Conservation (phyloP, 2,113 vertebrate genomes). For the Ctenodactylus gundi region DNA sequence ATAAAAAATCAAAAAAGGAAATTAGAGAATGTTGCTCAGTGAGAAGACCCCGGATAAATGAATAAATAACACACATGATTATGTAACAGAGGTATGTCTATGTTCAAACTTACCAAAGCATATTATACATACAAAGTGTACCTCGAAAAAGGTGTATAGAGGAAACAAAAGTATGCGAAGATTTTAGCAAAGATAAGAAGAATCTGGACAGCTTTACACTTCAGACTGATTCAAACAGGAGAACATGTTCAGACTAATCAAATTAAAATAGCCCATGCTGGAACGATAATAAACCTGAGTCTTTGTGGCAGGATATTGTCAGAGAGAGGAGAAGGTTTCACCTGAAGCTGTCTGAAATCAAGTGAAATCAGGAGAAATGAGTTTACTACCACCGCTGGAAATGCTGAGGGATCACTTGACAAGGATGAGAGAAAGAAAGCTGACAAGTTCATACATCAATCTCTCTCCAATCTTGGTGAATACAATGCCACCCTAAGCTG, state of each 20-base stretch:
- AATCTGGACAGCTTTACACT: not conserved
- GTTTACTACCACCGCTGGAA: not conserved
- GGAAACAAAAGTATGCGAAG: not conserved
- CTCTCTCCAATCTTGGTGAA: not conserved
- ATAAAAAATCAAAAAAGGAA: not conserved
- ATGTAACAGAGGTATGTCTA: not conserved
- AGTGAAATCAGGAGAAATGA: no score
- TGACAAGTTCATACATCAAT: not conserved
- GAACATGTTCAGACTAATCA: slow-evolving; percentile 16
- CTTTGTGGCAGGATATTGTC: not conserved
- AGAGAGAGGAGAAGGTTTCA: not conserved
- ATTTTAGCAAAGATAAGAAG: not conserved
- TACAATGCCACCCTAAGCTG: not conserved
- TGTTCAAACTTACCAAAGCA: not conserved
- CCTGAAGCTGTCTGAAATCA: not conserved
- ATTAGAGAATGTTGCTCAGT: not conserved
- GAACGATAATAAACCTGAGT: not conserved
- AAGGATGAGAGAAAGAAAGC: not conserved
- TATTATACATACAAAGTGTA: not conserved
- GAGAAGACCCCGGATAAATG: not conserved
- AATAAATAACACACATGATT: not conserved
- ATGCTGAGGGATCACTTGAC: not conserved
- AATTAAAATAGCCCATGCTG: not conserved
- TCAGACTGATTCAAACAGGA: slow-evolving; percentile 20
- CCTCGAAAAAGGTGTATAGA: not conserved